Conservation (phyloP, 2,888 invertebrate genomes). For the Ormyrus labotus region DNA sequence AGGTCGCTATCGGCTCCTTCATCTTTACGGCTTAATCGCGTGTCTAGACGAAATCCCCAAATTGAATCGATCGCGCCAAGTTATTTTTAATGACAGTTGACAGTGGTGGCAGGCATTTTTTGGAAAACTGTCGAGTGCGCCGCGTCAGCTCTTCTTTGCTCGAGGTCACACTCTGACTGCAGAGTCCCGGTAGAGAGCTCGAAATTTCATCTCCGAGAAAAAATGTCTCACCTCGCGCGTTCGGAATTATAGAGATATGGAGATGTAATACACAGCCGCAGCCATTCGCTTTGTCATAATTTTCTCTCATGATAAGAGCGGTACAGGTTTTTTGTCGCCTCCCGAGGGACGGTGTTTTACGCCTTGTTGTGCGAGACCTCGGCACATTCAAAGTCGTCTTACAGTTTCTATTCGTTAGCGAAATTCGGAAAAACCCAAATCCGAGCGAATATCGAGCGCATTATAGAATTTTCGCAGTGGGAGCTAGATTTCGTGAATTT, state of each 20-base stretch:
- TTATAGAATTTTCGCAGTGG: not conserved
- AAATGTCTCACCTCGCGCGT: no score
- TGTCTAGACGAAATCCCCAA: no score
- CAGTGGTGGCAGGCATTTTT: no score
- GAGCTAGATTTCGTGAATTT: constrained; percentile 14
- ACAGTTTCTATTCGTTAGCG: not conserved
- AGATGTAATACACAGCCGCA: constrained; percentile 30
- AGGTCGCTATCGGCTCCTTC: no score
- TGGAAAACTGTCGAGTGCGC: no score
- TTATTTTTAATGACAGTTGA: no score
- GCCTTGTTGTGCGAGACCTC: not conserved
- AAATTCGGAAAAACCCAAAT: not conserved
- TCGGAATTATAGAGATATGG: not conserved
- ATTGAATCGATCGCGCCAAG: no score
- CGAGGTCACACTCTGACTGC: no score
- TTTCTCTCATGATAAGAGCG: constrained; percentile 65
- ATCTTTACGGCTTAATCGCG: no score
- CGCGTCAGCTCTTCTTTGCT: no score
- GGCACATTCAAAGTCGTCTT: not conserved
- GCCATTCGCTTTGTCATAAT: constrained; percentile 68
- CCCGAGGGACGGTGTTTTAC: not conserved
- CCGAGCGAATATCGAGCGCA: not conserved
- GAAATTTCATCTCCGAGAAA: no score
- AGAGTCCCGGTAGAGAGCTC: no score
- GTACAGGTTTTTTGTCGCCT: not conserved